Conservation (phyloP, 2,113 vertebrate genomes). For the Microcebus murinus region DNA sequence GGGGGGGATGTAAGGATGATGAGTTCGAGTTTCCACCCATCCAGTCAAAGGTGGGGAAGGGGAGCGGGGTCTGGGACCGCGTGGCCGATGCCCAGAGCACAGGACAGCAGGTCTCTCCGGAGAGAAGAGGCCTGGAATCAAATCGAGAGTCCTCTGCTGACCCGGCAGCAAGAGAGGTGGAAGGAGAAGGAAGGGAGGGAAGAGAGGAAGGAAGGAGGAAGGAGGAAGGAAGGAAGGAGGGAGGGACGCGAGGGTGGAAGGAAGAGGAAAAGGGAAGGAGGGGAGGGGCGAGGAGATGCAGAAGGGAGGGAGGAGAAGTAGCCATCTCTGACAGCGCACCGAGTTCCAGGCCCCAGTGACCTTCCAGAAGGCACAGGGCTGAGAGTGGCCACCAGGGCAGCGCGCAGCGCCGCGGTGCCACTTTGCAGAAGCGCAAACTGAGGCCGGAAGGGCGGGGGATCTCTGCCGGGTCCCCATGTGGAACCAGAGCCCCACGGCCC, state of each 20-base stretch:
- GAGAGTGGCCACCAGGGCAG: not conserved
- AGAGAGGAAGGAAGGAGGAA: too few relatives aligned
- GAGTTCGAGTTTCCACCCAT: not conserved
- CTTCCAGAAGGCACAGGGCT: not conserved
- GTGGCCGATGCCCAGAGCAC: fast-evolving
- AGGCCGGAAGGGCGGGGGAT: not conserved
- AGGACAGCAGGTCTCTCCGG: not conserved
- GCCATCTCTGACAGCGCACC: not conserved
- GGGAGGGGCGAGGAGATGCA: fast-evolving
- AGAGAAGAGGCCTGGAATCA: not conserved
- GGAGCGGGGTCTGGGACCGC: not conserved
- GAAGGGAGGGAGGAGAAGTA: not conserved
- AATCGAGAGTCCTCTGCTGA: not conserved
- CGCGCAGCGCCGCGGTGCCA: not conserved
- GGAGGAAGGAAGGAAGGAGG: too few relatives aligned
- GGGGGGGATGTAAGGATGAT: not conserved
- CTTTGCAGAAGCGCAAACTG: not conserved
- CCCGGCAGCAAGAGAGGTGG: not conserved
- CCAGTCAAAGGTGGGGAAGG: not conserved
- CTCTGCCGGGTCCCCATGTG: not conserved
- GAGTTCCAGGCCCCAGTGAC: not conserved
- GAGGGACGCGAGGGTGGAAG: not conserved
- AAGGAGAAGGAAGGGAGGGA: too few relatives aligned
- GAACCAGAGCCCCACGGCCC: fast-evolving
- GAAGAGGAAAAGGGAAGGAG: too few relatives aligned